phyloP scores from a whole-genome alignment of 2,888 invertebrate species.

The Girardia tigrina region DNA sequence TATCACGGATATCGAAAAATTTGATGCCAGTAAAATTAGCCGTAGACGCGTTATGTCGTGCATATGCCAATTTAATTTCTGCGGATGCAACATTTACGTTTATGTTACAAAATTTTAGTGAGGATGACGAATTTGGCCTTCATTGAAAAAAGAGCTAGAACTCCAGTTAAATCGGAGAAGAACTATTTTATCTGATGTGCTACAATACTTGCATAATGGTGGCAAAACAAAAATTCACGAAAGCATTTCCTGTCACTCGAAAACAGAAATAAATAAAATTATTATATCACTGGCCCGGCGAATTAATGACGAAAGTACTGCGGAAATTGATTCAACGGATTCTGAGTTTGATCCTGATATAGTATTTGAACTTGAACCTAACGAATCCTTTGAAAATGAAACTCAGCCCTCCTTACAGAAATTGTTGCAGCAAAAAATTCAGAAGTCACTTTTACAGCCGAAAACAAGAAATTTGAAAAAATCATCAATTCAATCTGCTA shows the following conservation, averaged over 20 bases:
- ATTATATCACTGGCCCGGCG: not conserved
- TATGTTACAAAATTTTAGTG: not conserved
- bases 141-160: not conserved
- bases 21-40: slow-evolving; percentile 10
- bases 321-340: not conserved
- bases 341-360: not conserved
- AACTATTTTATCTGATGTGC: slow-evolving; percentile 8
- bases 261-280: not conserved
- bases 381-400: not conserved
- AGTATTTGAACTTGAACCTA: not conserved
- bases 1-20: not conserved
- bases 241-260: not conserved
- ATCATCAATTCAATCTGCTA: no score
- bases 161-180: slow-evolving; percentile 9
- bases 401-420: not conserved
- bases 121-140: not conserved
- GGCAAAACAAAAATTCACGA: not conserved
- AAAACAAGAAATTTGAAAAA: not conserved
- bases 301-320: not conserved
- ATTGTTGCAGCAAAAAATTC: not conserved
- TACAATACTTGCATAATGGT: not conserved
- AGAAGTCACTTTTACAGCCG: not conserved
- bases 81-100: not conserved
- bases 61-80: slow-evolving; percentile 6
- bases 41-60: slow-evolving; percentile 3